Evolutionary conservation across 1,140 invertebrate genomes (phyloP).

Genomic region (Drosophila ohnishii): DNA sequence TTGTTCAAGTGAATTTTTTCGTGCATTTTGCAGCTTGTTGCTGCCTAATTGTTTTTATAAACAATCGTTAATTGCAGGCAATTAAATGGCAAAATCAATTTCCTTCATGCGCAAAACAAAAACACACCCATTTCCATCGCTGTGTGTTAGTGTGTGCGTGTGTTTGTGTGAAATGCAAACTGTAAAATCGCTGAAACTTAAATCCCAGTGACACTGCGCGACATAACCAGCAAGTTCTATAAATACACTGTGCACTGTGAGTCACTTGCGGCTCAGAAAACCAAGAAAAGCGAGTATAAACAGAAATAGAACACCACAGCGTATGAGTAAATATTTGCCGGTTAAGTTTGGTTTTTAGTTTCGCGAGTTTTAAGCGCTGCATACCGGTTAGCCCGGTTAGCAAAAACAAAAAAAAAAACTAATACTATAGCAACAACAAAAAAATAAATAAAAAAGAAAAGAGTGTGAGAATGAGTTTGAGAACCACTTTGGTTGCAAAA

Average conservation of each 20-base stretch:
- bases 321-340: slow-evolving; percentile 47
- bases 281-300: slow-evolving; percentile 1
- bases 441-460: slow-evolving; percentile 1
- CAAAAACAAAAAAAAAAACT: neutral
- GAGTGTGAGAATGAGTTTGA: slow-evolving; percentile 5
- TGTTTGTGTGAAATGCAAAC: slow-evolving; percentile 7
- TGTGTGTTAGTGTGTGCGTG: neutral
- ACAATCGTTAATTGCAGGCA: slow-evolving; percentile 3
- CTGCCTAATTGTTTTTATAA: slow-evolving; percentile 25
- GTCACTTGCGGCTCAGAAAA: slow-evolving; percentile 43
- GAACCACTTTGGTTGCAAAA: slow-evolving; percentile 33
- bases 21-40: slow-evolving; percentile 5
- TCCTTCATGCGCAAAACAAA: slow-evolving; percentile 35
- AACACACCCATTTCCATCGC: slow-evolving; percentile 37
- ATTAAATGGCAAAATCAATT: slow-evolving; percentile 21
- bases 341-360: slow-evolving; percentile 23
- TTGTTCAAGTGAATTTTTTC: neutral
- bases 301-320: slow-evolving; percentile 27
- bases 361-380: slow-evolving; percentile 39
- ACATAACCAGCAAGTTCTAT: slow-evolving; percentile 29
- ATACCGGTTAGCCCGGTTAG: slow-evolving; percentile 61
- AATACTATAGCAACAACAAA: slow-evolving; percentile 5
- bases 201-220: slow-evolving; percentile 28
- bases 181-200: slow-evolving; percentile 16
- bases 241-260: slow-evolving; percentile 32